Evolutionary conservation across 2,113 vertebrate genomes (phyloP).

Genomic region (Naja naja): DNA sequence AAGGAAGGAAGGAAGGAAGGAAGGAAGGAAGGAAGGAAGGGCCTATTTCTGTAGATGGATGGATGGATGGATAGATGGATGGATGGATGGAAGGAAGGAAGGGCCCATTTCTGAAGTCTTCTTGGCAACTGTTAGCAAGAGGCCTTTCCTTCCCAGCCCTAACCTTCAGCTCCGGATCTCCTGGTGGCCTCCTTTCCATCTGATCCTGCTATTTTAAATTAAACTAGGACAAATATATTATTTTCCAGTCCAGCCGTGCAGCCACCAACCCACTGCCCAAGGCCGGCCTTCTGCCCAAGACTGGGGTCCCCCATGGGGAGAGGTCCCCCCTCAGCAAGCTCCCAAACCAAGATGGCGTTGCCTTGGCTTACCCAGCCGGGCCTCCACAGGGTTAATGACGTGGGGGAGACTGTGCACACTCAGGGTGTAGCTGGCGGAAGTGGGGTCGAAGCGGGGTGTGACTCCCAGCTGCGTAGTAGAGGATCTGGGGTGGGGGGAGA

Average conservation of each 20-base stretch:
- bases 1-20: too few relatives aligned
- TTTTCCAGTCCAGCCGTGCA: not conserved
- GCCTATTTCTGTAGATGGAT: too few relatives aligned
- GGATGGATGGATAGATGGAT: too few relatives aligned
- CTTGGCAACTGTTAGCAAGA: not conserved
- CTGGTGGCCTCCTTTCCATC: not conserved
- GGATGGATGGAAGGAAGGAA: too few relatives aligned
- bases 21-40: too few relatives aligned
- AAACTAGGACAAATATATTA: not conserved
- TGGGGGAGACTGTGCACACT: slow-evolving; percentile 88
- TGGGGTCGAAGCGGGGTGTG: slow-evolving; percentile 85
- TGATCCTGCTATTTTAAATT: not conserved
- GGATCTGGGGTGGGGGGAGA: slow-evolving; percentile 72
- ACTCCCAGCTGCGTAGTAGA: slow-evolving; percentile 90
- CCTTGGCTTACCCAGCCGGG: slow-evolving; percentile 82
- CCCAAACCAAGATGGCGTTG: rapidly evolving
- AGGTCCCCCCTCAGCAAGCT: too few relatives aligned
- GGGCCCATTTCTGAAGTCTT: not conserved
- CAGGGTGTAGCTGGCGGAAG: slow-evolving; percentile 79
- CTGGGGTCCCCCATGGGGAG: not conserved
- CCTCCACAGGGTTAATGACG: slow-evolving; percentile 96
- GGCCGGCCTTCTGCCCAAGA: not conserved
- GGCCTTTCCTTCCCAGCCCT: not conserved
- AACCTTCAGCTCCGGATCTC: not conserved
- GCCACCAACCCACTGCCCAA: not conserved